These are phyloP conservation scores for Oscheius sp. DNA, from an alignment of 2,888 invertebrate genomes.

Conservation along the genomic window DNA sequence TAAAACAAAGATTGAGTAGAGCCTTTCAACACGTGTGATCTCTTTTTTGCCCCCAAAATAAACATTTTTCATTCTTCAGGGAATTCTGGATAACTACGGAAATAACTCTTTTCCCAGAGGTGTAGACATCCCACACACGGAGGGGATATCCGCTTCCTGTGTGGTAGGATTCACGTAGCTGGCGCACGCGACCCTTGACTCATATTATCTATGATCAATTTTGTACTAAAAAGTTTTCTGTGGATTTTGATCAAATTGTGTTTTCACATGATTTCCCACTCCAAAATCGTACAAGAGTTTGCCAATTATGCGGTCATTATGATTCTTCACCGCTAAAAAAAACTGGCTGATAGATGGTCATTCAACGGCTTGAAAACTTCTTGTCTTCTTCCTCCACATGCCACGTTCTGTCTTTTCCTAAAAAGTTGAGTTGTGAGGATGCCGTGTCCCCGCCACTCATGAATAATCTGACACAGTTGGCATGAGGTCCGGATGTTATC, in stretches of 20 bases:
- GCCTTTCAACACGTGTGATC: neutral
- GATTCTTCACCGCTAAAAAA: no score
- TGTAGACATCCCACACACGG: neutral
- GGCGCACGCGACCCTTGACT: slow-evolving; percentile 22
- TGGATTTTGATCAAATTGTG: neutral
- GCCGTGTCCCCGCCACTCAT: slow-evolving; percentile 34
- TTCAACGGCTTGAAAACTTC: no score
- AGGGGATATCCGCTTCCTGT: slow-evolving; percentile 15
- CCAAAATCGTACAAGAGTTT: no score
- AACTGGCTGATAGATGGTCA: no score
- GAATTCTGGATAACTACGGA: no score
- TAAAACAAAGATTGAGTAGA: slow-evolving; percentile 4
- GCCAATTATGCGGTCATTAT: no score
- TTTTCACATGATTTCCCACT: no score
- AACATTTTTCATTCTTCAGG: neutral
- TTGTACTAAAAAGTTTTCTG: neutral
- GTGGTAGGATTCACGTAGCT: slow-evolving; percentile 20
- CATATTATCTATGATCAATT: neutral
- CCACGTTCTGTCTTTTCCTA: neutral
- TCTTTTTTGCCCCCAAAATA: neutral
- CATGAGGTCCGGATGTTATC: slow-evolving; percentile 38
- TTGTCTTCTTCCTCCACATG: no score
- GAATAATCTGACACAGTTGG: slow-evolving; percentile 35
- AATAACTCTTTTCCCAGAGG: neutral
- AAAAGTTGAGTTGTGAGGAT: slow-evolving; percentile 24